A percentile compares a stretch with the other conserved stretches of the same genome.
These are phyloP conservation scores for Opisthocomus hoazin DNA, from an alignment of 2,113 vertebrate species.

Conservation along the genomic window DNA sequence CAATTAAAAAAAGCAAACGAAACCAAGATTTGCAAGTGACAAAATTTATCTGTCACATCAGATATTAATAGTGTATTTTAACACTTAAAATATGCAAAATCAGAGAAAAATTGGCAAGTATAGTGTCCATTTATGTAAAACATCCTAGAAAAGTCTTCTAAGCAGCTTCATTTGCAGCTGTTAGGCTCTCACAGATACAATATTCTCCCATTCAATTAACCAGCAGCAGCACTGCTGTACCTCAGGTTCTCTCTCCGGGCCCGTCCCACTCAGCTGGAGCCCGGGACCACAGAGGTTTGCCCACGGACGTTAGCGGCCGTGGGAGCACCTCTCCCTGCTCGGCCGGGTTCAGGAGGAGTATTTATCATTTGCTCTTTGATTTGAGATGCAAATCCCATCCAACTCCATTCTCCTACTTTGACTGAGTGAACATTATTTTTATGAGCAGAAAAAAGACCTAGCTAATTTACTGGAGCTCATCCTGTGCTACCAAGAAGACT, in stretches of 20 bases:
- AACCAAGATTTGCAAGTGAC: not conserved
- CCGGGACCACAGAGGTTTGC: not conserved
- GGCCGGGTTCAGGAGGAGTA: not conserved
- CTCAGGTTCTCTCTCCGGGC: not conserved
- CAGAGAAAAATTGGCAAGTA: not conserved
- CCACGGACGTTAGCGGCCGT: fast-evolving
- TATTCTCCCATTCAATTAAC: not conserved
- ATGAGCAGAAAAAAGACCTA: not conserved
- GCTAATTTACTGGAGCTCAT: not conserved
- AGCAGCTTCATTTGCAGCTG: not conserved
- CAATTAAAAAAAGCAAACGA: not conserved
- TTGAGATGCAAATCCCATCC: not conserved
- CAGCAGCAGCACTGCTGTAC: not conserved
- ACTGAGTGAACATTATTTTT: not conserved
- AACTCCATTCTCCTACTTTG: fast-evolving
- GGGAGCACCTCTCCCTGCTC: not conserved
- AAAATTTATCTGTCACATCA: not conserved
- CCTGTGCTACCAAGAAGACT: not conserved
- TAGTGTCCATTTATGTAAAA: not conserved
- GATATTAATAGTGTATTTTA: not conserved
- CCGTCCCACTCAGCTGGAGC: fast-evolving
- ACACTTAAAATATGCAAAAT: not conserved
- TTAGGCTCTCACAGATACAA: not conserved
- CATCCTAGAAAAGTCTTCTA: not conserved
- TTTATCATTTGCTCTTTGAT: not conserved